Percentiles rank a stretch among this genome's conserved stretches.
Conservation (phyloP, 64 coral and sea anemone species). For the Pachyseris speciosa region DNA sequence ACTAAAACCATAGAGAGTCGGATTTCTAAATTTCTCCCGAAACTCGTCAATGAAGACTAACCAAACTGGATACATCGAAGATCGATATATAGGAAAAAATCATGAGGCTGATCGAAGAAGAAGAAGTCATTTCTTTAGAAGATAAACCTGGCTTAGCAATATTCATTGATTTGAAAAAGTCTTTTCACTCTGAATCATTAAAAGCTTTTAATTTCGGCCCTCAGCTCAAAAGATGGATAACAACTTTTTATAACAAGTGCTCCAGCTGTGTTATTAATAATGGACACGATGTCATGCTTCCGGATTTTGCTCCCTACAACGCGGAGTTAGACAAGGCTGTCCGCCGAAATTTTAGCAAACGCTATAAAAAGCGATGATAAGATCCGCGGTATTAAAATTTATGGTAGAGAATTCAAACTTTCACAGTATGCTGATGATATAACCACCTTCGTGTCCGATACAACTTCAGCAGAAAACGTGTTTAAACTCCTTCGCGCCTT, state of each 20-base stretch:
- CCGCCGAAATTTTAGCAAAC: not conserved
- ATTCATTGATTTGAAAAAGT: not conserved
- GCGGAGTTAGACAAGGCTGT: constrained; percentile 17
- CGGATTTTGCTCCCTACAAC: constrained; percentile 8
- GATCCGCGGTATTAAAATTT: not conserved
- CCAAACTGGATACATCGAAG: not conserved
- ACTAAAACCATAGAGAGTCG: not conserved
- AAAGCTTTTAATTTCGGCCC: constrained; percentile 1
- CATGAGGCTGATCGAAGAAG: not conserved
- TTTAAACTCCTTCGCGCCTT: not conserved
- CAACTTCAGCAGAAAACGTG: not conserved
- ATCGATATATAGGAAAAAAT: not conserved
- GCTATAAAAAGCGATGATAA: not conserved
- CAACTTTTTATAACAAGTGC: not conserved
- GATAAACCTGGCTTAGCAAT: not conserved
- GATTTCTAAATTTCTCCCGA: not conserved
- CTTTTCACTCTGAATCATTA: not conserved
- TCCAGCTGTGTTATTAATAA: constrained; percentile 31
- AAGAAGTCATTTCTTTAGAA: not conserved
- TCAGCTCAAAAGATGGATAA: not conserved
- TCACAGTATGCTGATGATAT: constrained; percentile 32
- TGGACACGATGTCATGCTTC: not conserved
- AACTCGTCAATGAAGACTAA: not conserved
- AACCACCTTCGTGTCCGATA: not conserved
- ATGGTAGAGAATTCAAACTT: not conserved